Evolutionary conservation across 2,797 vertebrate genomes (phyloP), one percentile per base, ranked within the genome.

Genomic region (Odontamblyopus lacepedii): DNA sequence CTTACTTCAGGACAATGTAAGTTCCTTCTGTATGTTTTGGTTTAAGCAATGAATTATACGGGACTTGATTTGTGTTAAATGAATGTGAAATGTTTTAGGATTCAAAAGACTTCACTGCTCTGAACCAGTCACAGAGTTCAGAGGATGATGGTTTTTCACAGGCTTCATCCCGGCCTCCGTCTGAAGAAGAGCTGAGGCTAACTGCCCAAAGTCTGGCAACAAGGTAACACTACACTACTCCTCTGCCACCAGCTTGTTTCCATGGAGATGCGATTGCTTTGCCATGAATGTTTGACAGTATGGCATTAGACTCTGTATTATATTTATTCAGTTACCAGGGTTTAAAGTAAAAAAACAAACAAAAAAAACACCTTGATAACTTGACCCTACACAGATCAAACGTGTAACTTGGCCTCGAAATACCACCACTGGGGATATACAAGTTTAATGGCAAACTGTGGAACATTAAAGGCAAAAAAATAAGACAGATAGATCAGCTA

Each of bases 81-180:
- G 18, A 3, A 9, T 2, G 19, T 79, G 26, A 29, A 29, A 50
- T 66, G 59, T 44, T 1, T 26, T 73, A 97, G 96, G 96, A 97
- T 50, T 95, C 95, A 32, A 96, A 97, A 74, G 94, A 95, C 74
- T 94, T 95, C 92, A 90, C 94, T 79, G 94, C 94, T 0, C 91
- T 96, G 69, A 94, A 95, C 0, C 90, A 92, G 78, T 97, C 97
- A 41, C 96, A 97, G 89, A 97, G 95, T 90, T 96, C 95, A 0
- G 96, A 98, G 76, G 98, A 98, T 18, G 96, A 96, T n/a, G 96
- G 96, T 53, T 97, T 98, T 93, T 95, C 95, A 18, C 97, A 98
- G 88, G 92, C 87, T 0, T 96, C 96, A n/a, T 97, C 96, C 2
- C 93, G 95, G 63, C 96, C 95, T 2, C 87, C 94, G 1, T 94